Evolutionary conservation across 2,888 invertebrate genomes (phyloP), one percentile per base, ranked within the genome.

Genomic region (Pecten maximus): DNA sequence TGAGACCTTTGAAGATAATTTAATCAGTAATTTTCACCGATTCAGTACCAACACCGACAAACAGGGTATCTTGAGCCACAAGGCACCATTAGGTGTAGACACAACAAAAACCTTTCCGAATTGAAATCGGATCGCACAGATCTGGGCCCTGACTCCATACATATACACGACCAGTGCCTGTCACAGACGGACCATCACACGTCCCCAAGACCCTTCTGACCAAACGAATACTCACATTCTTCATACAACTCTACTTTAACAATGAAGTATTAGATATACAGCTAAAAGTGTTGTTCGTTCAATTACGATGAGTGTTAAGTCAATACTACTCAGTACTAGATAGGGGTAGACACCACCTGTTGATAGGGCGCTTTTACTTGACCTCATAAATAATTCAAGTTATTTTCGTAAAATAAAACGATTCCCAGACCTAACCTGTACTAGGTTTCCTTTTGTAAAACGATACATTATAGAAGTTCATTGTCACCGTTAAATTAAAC

Each of bases 331-430:
- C 28, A 28, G 74, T 74, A 35, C 35, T 35, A 74, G 74, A 60
- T 60, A 60, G 60, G 10, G 74, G 74, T 74, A 74, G 74, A 74
- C 74, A 74, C 74, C 74, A 74, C 74, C 74, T 74, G 74, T 74
- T 28, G 35, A 28, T 28, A 15, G 2, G 35, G 74, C 10, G 74
- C 74, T 35, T 23, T 35, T 74, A 74, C 35, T 1, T 28, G 74
- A 74, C 74, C 74, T 74, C 35, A 35, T 35, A 28, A 28, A 74
- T 74, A 74, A 74, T 10, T 23, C 35, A 0, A 74, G 1, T 35
- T 74, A 74, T 35, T 35, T 74, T 10, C 28, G 74, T 35, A 74
- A 54, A 54, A 23, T 23, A 54, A n/a, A 23, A 23, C 60, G 60
- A 60, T 60, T 60, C 23, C 60, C 0, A n/a, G n/a, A 60, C 60